These are phyloP conservation scores for Andricus quercusramuli DNA, from an alignment of 2,888 invertebrate species.

Conservation along the genomic window DNA sequence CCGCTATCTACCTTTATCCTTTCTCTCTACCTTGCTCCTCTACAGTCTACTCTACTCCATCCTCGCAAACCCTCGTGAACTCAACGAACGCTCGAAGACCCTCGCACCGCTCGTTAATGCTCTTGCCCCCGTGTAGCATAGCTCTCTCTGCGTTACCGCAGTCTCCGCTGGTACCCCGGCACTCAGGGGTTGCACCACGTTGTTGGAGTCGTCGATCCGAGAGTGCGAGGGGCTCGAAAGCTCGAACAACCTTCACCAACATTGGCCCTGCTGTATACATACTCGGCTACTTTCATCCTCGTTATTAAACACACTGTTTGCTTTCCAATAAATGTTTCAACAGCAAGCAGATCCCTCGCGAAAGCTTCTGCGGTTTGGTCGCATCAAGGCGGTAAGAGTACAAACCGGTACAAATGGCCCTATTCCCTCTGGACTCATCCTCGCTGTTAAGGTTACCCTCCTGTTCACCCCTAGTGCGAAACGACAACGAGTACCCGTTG, in stretches of 20 bases:
- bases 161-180: constrained; percentile 40
- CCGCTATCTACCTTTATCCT: constrained; percentile 44
- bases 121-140: constrained; percentile 53
- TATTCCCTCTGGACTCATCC: constrained; percentile 35
- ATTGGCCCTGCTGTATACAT: constrained; percentile 49
- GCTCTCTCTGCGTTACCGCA: constrained; percentile 45
- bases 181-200: constrained; percentile 14
- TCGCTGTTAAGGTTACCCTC: constrained; percentile 15
- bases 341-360: constrained; percentile 42
- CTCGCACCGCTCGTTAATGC: constrained; percentile 63
- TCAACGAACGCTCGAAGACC: constrained; percentile 63
- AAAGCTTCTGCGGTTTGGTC: constrained; percentile 3
- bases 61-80: constrained; percentile 58
- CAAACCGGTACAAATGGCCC: constrained; percentile 35
- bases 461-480: constrained; percentile 12
- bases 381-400: constrained; percentile 20
- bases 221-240: constrained; percentile 40
- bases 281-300: constrained; percentile 55
- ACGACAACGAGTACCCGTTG: constrained; percentile 4
- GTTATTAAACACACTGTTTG: constrained; percentile 62
- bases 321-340: constrained; percentile 61
- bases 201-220: not conserved
- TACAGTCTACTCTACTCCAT: not conserved
- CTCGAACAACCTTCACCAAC: constrained; percentile 49
- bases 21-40: constrained; percentile 45